These are phyloP conservation scores for Agrotis ipsilon DNA, from an alignment of 2,888 invertebrate species.

Conservation along the genomic window DNA sequence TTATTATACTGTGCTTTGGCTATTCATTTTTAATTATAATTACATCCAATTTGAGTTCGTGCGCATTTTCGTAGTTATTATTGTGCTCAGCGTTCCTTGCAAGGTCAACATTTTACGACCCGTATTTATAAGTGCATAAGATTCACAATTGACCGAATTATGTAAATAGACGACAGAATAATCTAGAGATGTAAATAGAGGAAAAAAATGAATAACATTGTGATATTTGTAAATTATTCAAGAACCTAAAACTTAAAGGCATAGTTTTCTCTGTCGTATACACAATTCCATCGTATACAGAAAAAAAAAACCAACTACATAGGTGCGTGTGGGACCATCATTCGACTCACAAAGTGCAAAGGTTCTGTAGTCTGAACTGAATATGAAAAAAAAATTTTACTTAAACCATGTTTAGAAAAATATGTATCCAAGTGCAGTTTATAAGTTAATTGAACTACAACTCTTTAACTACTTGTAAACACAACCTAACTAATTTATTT, in stretches of 20 bases:
- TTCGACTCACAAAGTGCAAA: no score
- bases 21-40: not conserved
- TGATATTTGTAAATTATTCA: not conserved
- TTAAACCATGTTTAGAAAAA: no score
- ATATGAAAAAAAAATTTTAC: no score
- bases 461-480: no score
- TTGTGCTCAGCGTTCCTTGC: not conserved
- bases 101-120: not conserved
- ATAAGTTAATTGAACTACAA: no score
- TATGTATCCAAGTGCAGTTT: no score
- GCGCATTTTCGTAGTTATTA: conserved; percentile 10
- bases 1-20: no score
- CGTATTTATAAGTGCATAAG: not conserved
- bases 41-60: not conserved
- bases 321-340: no score
- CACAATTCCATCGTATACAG: conserved; percentile 1
- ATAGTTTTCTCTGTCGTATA: not conserved
- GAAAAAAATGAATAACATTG: not conserved
- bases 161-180: not conserved
- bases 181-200: not conserved
- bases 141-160: not conserved
- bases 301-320: no score
- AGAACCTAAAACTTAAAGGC: not conserved
- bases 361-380: no score
- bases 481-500: no score